A percentile compares a stretch with the other conserved stretches of the same genome.
Evolutionary conservation across 2,113 vertebrate species (phyloP).

Genomic region (Toxostoma redivivum): DNA sequence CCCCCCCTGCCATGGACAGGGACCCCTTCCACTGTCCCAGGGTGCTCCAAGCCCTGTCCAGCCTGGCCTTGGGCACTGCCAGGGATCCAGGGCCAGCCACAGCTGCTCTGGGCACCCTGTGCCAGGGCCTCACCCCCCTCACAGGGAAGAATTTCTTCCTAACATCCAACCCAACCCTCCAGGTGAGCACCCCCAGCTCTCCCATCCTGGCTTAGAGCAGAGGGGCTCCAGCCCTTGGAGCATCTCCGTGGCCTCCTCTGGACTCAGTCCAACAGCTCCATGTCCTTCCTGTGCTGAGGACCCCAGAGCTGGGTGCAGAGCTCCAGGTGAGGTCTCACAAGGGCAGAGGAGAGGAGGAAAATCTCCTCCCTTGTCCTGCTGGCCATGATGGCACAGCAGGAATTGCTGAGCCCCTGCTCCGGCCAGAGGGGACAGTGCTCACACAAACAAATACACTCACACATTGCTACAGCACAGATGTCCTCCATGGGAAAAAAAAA

Average conservation of each 20-base stretch:
- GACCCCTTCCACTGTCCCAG: not conserved
- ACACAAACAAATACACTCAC: not conserved
- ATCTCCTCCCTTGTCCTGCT: accelerated
- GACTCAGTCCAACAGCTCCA: accelerated
- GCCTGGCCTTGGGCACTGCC: accelerated
- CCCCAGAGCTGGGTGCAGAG: not conserved
- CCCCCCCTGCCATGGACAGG: not conserved
- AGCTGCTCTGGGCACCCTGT: not conserved
- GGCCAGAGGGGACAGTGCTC: not conserved
- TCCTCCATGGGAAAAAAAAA: not conserved
- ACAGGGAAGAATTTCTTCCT: accelerated
- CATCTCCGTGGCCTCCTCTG: not conserved
- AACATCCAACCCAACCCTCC: not conserved
- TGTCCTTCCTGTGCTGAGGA: not conserved
- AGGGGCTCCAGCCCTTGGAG: not conserved
- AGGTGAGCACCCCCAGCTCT: not conserved
- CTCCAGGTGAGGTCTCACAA: not conserved
- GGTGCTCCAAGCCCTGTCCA: accelerated
- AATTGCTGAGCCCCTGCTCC: not conserved
- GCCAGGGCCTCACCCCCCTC: not conserved
- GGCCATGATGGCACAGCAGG: not conserved
- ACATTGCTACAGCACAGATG: not conserved
- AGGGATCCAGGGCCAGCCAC: not conserved
- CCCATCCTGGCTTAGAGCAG: not conserved
- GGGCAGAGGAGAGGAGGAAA: not conserved